phyloP scores from a whole-genome alignment of 2,888 invertebrate genomes.

The Drosophila multiciliata region DNA sequence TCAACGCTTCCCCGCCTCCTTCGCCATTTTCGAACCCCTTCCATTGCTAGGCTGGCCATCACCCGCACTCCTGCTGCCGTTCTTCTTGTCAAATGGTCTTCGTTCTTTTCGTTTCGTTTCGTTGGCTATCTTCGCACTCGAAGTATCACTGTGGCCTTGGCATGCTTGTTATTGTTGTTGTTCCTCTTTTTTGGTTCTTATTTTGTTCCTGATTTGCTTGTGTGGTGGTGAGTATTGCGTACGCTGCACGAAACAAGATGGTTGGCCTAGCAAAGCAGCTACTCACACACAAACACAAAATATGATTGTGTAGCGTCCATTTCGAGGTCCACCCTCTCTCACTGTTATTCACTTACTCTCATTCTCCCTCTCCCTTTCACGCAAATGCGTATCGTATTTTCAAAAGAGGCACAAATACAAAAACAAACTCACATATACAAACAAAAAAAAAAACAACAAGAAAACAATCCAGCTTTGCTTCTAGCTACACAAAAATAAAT shows the following conservation, averaged over 20 bases:
- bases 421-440: constrained; percentile 3
- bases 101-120: not conserved
- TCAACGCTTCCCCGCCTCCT: not conserved
- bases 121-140: constrained; percentile 21
- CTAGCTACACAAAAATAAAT: constrained; percentile 2
- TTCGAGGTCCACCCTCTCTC: constrained; percentile 52
- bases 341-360: not conserved
- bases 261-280: constrained; percentile 54
- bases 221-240: constrained; percentile 32
- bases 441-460: constrained; percentile 26
- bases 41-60: constrained; percentile 5
- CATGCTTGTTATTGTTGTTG: constrained; percentile 21
- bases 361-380: constrained; percentile 16
- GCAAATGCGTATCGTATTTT: constrained; percentile 23
- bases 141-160: constrained; percentile 43
- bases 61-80: not conserved
- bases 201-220: not conserved
- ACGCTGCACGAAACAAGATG: constrained; percentile 67
- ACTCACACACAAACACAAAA: constrained; percentile 17
- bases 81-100: not conserved
- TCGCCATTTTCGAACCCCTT: not conserved
- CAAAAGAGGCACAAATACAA: constrained; percentile 13
- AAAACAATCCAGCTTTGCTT: constrained; percentile 9
- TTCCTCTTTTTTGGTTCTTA: constrained; percentile 3
- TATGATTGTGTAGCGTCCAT: constrained; percentile 23